phyloP scores from a whole-genome alignment of 2,888 invertebrate genomes.

The Meloe dianella region DNA sequence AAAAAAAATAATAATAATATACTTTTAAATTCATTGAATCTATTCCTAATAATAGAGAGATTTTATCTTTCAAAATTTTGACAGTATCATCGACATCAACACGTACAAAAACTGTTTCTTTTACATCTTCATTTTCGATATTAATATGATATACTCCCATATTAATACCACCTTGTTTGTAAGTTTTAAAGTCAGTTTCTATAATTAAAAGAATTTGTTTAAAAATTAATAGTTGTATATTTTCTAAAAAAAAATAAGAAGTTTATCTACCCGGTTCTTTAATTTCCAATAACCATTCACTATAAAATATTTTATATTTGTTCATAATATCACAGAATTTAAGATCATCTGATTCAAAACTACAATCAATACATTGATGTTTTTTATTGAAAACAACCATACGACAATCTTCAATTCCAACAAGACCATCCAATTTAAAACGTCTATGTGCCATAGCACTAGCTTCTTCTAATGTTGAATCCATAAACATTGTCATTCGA shows the following conservation, averaged over 20 bases:
- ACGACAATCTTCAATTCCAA: slow-evolving; percentile 71
- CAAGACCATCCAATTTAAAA: slow-evolving; percentile 65
- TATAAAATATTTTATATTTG: slow-evolving; percentile 59
- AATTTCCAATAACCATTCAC: slow-evolving; percentile 72
- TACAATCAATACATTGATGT: slow-evolving; percentile 70
- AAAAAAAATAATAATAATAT: too few species aligned
- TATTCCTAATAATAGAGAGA: slow-evolving; percentile 61
- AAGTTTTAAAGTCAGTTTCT: slow-evolving; percentile 65
- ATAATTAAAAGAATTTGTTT: slow-evolving; percentile 25
- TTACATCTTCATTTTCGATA: slow-evolving; percentile 65
- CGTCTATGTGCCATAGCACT: slow-evolving; percentile 50
- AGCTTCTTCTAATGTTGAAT: slow-evolving; percentile 67
- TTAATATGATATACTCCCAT: slow-evolving; percentile 70
- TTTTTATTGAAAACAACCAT: slow-evolving; percentile 73
- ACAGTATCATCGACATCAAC: slow-evolving; percentile 66
- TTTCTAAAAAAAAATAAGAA: slow-evolving; percentile 6
- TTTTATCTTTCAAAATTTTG: slow-evolving; percentile 64
- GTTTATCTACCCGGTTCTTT: slow-evolving; percentile 63
- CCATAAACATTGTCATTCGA: slow-evolving; percentile 66
- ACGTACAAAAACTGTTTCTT: slow-evolving; percentile 68
- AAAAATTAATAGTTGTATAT: too few species aligned
- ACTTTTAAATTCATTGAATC: slow-evolving; percentile 57
- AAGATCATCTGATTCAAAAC: slow-evolving; percentile 68
- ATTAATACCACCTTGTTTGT: slow-evolving; percentile 66
- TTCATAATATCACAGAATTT: slow-evolving; percentile 60